Evolutionary conservation across 2,113 vertebrate species (phyloP), one percentile per base, ranked within the genome.

Genomic region (Crypturellus undulatus): DNA sequence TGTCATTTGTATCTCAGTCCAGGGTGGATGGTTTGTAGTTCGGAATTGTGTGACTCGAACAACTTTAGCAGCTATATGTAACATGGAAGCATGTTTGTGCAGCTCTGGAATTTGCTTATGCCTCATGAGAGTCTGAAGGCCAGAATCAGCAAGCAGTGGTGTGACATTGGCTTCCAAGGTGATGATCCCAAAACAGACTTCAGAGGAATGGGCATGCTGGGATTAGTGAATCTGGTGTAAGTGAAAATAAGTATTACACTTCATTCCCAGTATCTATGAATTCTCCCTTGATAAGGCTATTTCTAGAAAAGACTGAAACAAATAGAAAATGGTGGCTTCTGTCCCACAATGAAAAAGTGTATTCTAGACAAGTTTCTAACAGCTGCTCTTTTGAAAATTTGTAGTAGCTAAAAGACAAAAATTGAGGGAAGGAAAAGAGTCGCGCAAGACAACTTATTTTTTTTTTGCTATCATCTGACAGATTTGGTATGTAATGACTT

Each of bases 171-270:
- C 91, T 99, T 99, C 97, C 99, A 99, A 97, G 99, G 99, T 5
- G 99, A 99, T 32, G 99, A 99, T 90, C 99, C 99, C 38, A 99
- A 99, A 98, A 99, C 99, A 20, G 99, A 99, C 98, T 99, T 99
- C 97, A 98, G 99, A 98, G 99, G 99, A 97, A 99, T 99, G 99
- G 99, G 99, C 83, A 96, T 99, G 92, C 98, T 99, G 76, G 99
- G 99, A 54, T 97, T 99, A 24, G 97, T 98, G 72, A 99, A 99
- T 93, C 98, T 99, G 40, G 95, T 99, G 99, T 99, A 97, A 99
- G 99, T 99, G 60, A 75, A 97, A 77, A 87, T 15, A 54, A 71
- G 36, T 32, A 20, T 65, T 90, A 90, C 0, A 5, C 79, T 87
- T 68, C 0, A 21, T 94, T 82, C 60, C 22, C 65, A 25, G 0